Percentiles rank a stretch among this genome's conserved stretches.
Conservation (phyloP, 2,113 vertebrate genomes). For the Pseudopipra pipra region DNA sequence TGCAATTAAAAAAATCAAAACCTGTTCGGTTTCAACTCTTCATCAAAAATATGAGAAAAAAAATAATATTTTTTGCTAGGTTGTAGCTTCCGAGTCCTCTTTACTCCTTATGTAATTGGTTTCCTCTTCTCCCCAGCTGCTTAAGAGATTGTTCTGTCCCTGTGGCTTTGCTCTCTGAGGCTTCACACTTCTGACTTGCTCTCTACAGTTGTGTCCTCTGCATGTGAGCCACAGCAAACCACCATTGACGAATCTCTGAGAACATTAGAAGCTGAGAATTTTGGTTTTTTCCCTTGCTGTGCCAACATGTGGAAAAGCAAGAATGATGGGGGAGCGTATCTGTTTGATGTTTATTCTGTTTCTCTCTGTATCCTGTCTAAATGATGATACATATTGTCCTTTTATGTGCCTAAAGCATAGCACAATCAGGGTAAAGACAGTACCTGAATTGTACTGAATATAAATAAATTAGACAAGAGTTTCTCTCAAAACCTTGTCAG, state of each 20-base stretch:
- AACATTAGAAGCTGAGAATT: background rate
- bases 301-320: conserved; percentile 2
- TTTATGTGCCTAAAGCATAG: background rate
- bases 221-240: background rate
- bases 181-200: background rate
- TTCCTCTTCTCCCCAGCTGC: background rate
- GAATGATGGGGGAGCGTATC: background rate
- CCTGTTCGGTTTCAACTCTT: background rate
- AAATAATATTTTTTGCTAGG: background rate
- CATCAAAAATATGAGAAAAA: background rate
- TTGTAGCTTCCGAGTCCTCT: background rate
- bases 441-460: background rate
- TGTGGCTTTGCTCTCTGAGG: background rate
- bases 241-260: background rate
- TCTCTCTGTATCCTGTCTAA: background rate
- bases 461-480: conserved; percentile 14
- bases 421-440: background rate
- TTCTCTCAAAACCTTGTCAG: background rate
- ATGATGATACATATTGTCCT: background rate
- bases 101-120: background rate
- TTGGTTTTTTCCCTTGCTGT: background rate
- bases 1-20: background rate
- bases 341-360: background rate
- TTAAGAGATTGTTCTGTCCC: background rate
- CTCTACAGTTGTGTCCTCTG: conserved; percentile 9